phyloP scores from a whole-genome alignment of 2,888 invertebrate species.

The Heliconius sara region DNA sequence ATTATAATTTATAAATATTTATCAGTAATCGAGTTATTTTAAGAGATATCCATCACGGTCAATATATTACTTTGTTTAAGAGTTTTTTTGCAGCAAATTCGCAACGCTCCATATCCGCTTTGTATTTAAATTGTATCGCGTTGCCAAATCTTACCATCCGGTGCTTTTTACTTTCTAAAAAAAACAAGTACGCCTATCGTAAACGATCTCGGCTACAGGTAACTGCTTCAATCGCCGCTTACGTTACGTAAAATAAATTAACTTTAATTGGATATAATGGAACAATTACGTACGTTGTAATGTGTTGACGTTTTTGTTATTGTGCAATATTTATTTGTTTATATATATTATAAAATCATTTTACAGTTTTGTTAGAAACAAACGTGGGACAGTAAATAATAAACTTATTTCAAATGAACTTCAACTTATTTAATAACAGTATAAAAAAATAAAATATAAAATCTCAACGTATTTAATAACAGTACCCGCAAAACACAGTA shows the following conservation, averaged over 20 bases:
- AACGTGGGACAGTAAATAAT: background rate
- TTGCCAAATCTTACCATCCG: conserved; percentile 27
- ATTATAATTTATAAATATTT: background rate
- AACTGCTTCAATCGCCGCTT: conserved; percentile 43
- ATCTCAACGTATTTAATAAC: background rate
- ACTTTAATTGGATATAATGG: background rate
- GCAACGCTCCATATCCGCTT: conserved; percentile 16
- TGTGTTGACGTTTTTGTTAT: background rate
- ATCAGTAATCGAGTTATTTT: background rate
- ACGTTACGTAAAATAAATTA: conserved; percentile 55
- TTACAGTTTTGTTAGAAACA: background rate
- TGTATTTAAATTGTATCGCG: conserved; percentile 35
- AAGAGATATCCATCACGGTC: background rate
- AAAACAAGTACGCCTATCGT: conserved; percentile 41
- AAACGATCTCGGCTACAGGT: conserved; percentile 37
- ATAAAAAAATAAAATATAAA: no score
- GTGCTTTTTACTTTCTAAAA: conserved; percentile 47
- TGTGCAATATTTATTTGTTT: conserved; percentile 8
- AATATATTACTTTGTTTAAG: background rate
- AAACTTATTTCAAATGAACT: background rate
- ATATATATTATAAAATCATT: background rate
- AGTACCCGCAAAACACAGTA: background rate
- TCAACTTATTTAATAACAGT: background rate
- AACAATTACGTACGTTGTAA: conserved; percentile 6
- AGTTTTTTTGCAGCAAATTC: background rate